Base-by-base conservation (phyloP, 2,888 invertebrate species). In the Corbicula japonica region DNA sequence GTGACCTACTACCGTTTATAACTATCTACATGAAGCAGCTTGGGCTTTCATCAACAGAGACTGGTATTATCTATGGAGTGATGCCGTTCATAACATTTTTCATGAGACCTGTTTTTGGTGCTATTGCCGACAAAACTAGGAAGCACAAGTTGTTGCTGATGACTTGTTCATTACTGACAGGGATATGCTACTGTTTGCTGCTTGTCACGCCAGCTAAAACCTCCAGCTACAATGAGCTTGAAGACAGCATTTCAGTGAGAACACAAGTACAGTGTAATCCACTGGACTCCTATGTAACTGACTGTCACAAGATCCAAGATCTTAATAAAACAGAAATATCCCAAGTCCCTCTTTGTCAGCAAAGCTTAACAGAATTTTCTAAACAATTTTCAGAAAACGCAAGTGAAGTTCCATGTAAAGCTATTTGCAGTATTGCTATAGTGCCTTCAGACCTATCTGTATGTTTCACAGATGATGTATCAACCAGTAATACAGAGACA, bases 101-200 rank as follows among this genome's bases (percentile, higher is more conserved):
- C 56, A 96, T 97, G 0, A 97, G 97, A 0, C 94, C 97, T 1
- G 93, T 97, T 38, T 95, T 96, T 8, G 97, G 97, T 56, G 96
- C 96, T 5, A 94, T 97, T 78, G 96, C 97, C 61, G 97, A 98
- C 93, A 95, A 95, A 94, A 95, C 95, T 89, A 96, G 95, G 66
- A 96, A 96, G 92, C 97, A 97, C 94, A 97, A 97, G 92, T 95
- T 96, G 0, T 96, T 97, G 30, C 96, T 98, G 75, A 96, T 97
- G 83, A 95, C 96, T 73, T 96, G 97, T 73, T 95, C 97, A 85
- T 94, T 97, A 72, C 94, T 97, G 80, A 96, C 97, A 88, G 97
- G 97, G 5, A 94, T 96, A 1, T 96, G 97, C 87, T 97, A 97
- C 93, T 96, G 97, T 91, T 95, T 96, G 3, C 94, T 98, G 87